Conservation (phyloP, 2,888 invertebrate species). For the Scaptomyza cyrtandrae region DNA sequence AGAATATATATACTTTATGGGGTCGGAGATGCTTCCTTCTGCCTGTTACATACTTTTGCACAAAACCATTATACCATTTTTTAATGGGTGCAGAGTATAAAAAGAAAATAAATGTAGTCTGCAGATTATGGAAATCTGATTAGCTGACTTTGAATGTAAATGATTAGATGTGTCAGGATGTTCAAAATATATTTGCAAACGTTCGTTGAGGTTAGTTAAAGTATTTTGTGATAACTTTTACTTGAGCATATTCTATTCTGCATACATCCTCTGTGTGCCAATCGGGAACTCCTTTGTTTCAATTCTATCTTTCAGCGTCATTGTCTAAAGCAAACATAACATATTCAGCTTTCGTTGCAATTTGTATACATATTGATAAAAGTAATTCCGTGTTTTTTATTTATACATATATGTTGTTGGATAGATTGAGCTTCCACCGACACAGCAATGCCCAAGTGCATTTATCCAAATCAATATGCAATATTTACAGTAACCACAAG, state of each 20-base stretch:
- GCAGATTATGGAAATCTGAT: constrained; percentile 51
- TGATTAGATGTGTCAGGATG: constrained; percentile 19
- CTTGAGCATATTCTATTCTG: background rate
- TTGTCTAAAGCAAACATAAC: background rate
- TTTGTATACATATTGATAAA: background rate
- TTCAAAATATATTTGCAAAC: background rate
- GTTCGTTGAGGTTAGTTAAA: background rate
- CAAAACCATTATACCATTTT: too few relatives aligned
- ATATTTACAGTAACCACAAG: constrained; percentile 46
- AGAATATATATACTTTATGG: too few relatives aligned
- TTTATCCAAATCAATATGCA: constrained; percentile 54
- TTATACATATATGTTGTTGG: background rate
- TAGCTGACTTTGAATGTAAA: constrained; percentile 33
- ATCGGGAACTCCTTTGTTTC: too few relatives aligned
- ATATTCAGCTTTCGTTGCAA: background rate
- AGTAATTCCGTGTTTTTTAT: background rate
- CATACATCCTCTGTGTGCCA: too few relatives aligned
- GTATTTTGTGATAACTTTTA: too few relatives aligned
- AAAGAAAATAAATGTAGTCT: too few relatives aligned
- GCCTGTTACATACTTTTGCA: too few relatives aligned
- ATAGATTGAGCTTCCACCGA: constrained; percentile 1
- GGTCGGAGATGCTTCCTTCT: too few relatives aligned
- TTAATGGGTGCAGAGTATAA: too few relatives aligned
- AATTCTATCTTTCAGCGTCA: background rate
- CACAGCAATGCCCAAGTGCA: constrained; percentile 23